Percentiles rank a stretch among this genome's conserved stretches.
These are phyloP conservation scores for Spicauda simplicius DNA, from an alignment of 2,888 invertebrate species.

Conservation along the genomic window DNA sequence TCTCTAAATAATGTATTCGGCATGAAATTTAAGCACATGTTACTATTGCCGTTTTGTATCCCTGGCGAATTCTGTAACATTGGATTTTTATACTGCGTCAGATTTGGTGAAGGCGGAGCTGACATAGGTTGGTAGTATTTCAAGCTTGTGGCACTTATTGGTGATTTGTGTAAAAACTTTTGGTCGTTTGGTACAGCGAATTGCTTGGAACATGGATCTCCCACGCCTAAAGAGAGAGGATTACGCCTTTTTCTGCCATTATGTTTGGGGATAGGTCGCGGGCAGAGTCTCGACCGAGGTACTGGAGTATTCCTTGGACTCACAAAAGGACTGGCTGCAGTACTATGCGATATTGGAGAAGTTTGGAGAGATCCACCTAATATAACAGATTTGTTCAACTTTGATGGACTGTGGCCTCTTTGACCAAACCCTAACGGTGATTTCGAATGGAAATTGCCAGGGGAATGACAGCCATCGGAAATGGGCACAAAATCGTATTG, in stretches of 20 bases:
- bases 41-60: slow-evolving; percentile 70
- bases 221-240: slow-evolving; percentile 64
- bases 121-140: slow-evolving; percentile 85
- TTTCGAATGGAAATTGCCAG: slow-evolving; percentile 77
- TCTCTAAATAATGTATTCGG: slow-evolving; percentile 74
- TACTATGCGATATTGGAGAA: slow-evolving; percentile 85
- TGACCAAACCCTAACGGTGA: slow-evolving; percentile 72
- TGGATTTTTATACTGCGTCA: slow-evolving; percentile 79
- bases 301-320: slow-evolving; percentile 92
- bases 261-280: slow-evolving; percentile 77
- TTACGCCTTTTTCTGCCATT: slow-evolving; percentile 70
- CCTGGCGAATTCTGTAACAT: slow-evolving; percentile 73
- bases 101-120: slow-evolving; percentile 88
- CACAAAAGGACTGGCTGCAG: slow-evolving; percentile 91
- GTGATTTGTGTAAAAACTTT: slow-evolving; percentile 65
- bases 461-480: slow-evolving; percentile 90
- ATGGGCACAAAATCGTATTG: slow-evolving; percentile 95
- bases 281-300: slow-evolving; percentile 86
- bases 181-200: slow-evolving; percentile 79
- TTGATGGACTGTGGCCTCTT: slow-evolving; percentile 70
- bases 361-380: slow-evolving; percentile 75
- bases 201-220: slow-evolving; percentile 63
- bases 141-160: slow-evolving; percentile 54
- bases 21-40: slow-evolving; percentile 73
- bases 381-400: slow-evolving; percentile 63